A percentile compares a stretch with the other conserved stretches of the same genome.
phyloP scores from a whole-genome alignment of 1,140 invertebrate genomes.

The Drosophila albomicans region DNA sequence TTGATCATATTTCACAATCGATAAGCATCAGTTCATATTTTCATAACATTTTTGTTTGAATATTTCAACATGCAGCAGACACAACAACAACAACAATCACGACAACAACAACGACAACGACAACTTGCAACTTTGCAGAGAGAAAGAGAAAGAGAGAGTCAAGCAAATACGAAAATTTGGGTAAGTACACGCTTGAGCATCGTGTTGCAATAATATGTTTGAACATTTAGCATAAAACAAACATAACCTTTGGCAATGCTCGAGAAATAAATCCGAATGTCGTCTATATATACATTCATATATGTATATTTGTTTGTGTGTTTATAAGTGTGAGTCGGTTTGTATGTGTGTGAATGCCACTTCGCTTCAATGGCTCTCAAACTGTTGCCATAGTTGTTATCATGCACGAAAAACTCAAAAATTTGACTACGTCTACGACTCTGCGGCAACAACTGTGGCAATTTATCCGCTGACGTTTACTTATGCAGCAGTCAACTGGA shows the following conservation, averaged over 20 bases:
- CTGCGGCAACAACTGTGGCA: constrained; percentile 55
- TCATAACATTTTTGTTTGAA: constrained; percentile 78
- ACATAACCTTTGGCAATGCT: constrained; percentile 78
- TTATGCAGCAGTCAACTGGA: constrained; percentile 54
- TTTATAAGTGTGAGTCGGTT: not conserved
- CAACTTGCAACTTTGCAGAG: constrained; percentile 36
- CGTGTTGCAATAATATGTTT: constrained; percentile 81
- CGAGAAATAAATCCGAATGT: constrained; percentile 33
- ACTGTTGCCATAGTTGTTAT: constrained; percentile 79
- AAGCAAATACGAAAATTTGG: constrained; percentile 66
- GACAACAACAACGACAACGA: constrained; percentile 4
- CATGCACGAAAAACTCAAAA: constrained; percentile 78
- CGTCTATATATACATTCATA: constrained; percentile 7
- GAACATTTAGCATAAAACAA: constrained; percentile 84
- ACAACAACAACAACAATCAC: constrained; percentile 40
- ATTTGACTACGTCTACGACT: constrained; percentile 50
- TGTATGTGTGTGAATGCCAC: constrained; percentile 35
- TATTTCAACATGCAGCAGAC: constrained; percentile 73
- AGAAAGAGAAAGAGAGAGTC: not conserved
- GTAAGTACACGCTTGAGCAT: constrained; percentile 55
- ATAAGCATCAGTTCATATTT: constrained; percentile 85
- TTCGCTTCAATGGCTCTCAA: constrained; percentile 75
- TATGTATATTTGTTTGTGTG: not conserved
- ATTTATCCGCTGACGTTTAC: constrained; percentile 64
- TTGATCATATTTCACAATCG: constrained; percentile 84